Evolutionary conservation across 2,113 vertebrate species (phyloP), one percentile per base, ranked within the genome.

Genomic region (rat (Rattus norvegicus)): DNA sequence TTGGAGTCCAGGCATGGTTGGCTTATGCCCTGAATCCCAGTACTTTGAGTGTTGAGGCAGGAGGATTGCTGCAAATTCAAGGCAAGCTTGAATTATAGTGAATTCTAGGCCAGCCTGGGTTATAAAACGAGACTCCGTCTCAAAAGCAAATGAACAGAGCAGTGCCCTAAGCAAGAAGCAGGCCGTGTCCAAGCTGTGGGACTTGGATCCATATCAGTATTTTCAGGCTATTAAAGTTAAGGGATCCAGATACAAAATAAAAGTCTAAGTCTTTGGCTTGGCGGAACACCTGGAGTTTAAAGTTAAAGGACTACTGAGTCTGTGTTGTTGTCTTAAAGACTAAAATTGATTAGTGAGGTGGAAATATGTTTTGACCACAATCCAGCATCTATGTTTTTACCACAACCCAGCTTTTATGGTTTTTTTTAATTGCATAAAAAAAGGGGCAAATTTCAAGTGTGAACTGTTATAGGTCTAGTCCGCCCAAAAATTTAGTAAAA

Each of bases 331-430:
- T 94, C 80, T 96, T 95, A 65, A 30, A 59, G 61, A 90, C 72
- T 67, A 95, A 87, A 86, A 96, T 47, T 93, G 73, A 19, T 56
- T 43, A 92, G 47, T 72, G 92, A 90, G 67, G 61, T 83, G n/a
- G 91, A 95, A 94, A 95, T 85, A 88, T 6, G 76, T 72, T 90
- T 95, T 73, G 65, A 81, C 14, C 54, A 77, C 52, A 96, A n/a
- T 54, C 52, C 9, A 20, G 7, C 49, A 85, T 90, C 94, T 84
- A 30, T 56, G 30, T 69, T 90, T 93, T 76, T 56, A 79, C 10
- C 59, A 85, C 63, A 96, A 39, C 52, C 56, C 17, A 24, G 8
- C n/a, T 92, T 90, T 95, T 80, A 26, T 59, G 26, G 69, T 65
- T 36, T 39, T 73, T 70, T 93, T 86, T 83, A 14, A 91, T 19